A percentile compares a stretch with the other conserved stretches of the same genome.
Evolutionary conservation across 2,113 vertebrate genomes (phyloP).

Genomic region (Pyxicephalus adspersus): DNA sequence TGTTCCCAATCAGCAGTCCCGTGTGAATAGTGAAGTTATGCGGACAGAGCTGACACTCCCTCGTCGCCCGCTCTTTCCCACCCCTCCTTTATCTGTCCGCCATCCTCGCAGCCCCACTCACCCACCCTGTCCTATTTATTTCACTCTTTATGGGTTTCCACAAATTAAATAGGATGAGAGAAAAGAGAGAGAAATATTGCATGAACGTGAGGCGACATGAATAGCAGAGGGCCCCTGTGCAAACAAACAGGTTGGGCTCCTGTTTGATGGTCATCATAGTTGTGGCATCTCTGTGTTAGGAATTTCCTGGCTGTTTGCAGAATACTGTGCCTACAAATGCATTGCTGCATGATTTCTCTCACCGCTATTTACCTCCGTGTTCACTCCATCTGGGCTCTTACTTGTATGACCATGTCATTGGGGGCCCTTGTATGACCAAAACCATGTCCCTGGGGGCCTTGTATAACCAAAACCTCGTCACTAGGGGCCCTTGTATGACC

Average conservation of each 20-base stretch:
- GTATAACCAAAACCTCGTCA: no score
- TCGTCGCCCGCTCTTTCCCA: constrained; percentile 22
- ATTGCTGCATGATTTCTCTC: no score
- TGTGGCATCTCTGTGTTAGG: no score
- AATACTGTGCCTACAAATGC: no score
- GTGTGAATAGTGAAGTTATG: constrained; percentile 50
- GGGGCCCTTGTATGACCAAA: no score
- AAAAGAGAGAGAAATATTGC: not conserved
- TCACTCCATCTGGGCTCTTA: no score
- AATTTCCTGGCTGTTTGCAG: no score
- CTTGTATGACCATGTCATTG: no score
- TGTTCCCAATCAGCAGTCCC: constrained; percentile 23
- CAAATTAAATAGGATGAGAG: not conserved
- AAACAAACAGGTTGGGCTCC: not conserved
- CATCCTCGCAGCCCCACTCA: not conserved
- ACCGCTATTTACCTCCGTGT: no score
- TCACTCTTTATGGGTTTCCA: not conserved
- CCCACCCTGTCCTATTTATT: not conserved
- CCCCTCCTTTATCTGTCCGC: constrained; percentile 26
- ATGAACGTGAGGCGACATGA: not conserved
- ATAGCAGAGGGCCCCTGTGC: not conserved
- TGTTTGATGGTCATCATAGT: no score
- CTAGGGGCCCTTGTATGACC: no score
- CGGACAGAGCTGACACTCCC: constrained; percentile 46
- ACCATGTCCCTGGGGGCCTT: no score